Conservation (phyloP, 2,113 vertebrate genomes). For the human (Homo sapiens) region GRCh38 chr12:100355501-100356000, state of each 20-base stretch:
- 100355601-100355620: neutral
- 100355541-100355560: neutral
- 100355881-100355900: neutral
- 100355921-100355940: neutral
- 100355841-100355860: neutral
- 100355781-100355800: neutral
- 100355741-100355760: neutral
- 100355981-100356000: neutral
- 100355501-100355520: neutral
- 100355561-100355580: neutral
- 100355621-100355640: neutral
- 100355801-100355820: neutral
- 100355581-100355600: neutral
- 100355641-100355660: neutral
- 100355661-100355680: neutral
- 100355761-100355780: neutral
- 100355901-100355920: neutral
- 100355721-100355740: too few relatives aligned
- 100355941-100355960: neutral
- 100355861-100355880: neutral
- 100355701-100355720: neutral
- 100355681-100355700: neutral
- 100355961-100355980: neutral
- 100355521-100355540: neutral
- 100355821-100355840: too few relatives aligned